Evolutionary conservation across 2,888 invertebrate species (phyloP).

Genomic region (Megastigmus dorsalis): DNA sequence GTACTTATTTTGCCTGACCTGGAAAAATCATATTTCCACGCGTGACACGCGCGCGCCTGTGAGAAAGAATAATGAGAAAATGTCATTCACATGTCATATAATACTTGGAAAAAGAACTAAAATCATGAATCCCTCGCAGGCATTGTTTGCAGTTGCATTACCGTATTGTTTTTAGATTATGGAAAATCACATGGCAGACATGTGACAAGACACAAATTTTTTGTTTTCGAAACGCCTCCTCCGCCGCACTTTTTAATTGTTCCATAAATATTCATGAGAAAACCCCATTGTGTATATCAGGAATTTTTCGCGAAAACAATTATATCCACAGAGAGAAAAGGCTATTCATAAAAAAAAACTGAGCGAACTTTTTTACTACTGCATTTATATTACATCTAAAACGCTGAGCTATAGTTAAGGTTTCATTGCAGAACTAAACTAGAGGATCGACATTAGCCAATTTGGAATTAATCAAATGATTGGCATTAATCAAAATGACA

Average conservation of each 20-base stretch:
- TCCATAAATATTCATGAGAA: too few species aligned
- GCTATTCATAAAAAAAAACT: too few species aligned
- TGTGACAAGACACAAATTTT: too few species aligned
- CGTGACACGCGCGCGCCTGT: neutral
- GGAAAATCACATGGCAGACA: neutral
- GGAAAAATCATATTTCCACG: slow-evolving; percentile 27
- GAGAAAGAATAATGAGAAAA: slow-evolving; percentile 49
- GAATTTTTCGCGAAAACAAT: too few species aligned
- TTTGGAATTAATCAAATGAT: slow-evolving; percentile 44
- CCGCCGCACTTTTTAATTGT: too few species aligned
- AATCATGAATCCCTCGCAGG: slow-evolving; percentile 28
- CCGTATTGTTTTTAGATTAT: slow-evolving; percentile 23
- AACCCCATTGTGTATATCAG: too few species aligned
- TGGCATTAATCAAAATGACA: slow-evolving; percentile 49
- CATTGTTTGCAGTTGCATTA: slow-evolving; percentile 22
- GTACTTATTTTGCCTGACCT: slow-evolving; percentile 40
- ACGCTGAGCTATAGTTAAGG: too few species aligned
- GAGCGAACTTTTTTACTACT: too few species aligned
- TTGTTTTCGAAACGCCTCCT: too few species aligned
- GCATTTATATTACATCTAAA: neutral
- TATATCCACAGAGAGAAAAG: too few species aligned
- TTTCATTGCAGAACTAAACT: slow-evolving; percentile 16
- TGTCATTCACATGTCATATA: slow-evolving; percentile 44
- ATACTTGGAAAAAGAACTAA: slow-evolving; percentile 12
- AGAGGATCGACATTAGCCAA: slow-evolving; percentile 31